phyloP scores from a whole-genome alignment of 2,888 invertebrate genomes.

The Baccha elongata region DNA sequence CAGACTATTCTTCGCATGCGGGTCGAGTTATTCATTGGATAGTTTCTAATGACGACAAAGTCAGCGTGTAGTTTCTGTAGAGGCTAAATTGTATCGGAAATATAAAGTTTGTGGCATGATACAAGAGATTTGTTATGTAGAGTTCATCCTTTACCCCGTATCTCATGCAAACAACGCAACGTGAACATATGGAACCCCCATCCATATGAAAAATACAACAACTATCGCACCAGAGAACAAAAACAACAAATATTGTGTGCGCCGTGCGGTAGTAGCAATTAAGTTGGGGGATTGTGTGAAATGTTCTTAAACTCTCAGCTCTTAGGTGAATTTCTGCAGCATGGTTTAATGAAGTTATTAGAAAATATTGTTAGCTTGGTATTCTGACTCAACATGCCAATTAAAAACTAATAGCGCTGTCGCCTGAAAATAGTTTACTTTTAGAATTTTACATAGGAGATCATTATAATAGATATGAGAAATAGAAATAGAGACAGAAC shows the following conservation, averaged over 20 bases:
- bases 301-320: neutral
- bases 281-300: too few species aligned
- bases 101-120: constrained; percentile 26
- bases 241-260: neutral
- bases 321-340: constrained; percentile 1
- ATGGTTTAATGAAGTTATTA: too few species aligned
- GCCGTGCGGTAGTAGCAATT: too few species aligned
- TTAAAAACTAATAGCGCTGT: too few species aligned
- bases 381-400: too few species aligned
- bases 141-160: constrained; percentile 1
- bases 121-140: constrained; percentile 26
- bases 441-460: too few species aligned
- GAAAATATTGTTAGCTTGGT: too few species aligned
- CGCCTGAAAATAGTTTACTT: too few species aligned
- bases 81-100: constrained; percentile 39
- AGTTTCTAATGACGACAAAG: constrained; percentile 25
- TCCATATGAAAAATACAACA: neutral
- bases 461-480: too few species aligned
- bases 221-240: neutral
- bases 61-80: constrained; percentile 6
- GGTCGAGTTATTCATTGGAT: constrained; percentile 26
- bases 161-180: neutral
- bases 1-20: neutral
- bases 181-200: constrained; percentile 4
- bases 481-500: too few species aligned